Evolutionary conservation across 2,888 invertebrate genomes (phyloP), one percentile per base, ranked within the genome.

Genomic region (Amphipoea oculea): DNA sequence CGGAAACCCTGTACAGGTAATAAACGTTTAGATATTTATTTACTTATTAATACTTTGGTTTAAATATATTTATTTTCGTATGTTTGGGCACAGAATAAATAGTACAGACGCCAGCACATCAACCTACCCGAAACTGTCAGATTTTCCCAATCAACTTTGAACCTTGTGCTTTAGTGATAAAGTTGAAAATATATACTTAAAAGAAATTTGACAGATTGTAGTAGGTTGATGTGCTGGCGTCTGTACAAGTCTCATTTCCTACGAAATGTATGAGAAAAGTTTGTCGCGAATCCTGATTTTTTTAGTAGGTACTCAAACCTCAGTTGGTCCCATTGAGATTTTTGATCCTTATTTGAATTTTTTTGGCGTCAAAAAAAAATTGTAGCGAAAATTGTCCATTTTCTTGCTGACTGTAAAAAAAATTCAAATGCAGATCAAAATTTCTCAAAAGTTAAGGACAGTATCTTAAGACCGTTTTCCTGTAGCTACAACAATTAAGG

Each of bases 1-100:
- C 93, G 99, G 99, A 0, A 98, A 99, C 92, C 98, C 99, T 0
- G 97, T 98, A 20, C 97, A 97, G 88, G 99, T 96, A 85, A 54
- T 2, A 12, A 1, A 45, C 4, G 4, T 17, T n/a, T 20, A 48
- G 1, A 9, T 29, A 29, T 17, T 67, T 4, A 48, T 14, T 4
- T 29, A 29, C 9, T 67, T 4, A 48, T 14, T 4, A 23, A 20
- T 57, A 57, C 54, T 3, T 57, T 7, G 2, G 2, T 9, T 57
- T 57, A 57, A 23, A 23, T 7, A 57, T 23, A 57, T 57, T 20
- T 54, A 54, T 54, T 57, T 57, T 57, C 11, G 3, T 9, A 57
- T 11, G 3, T 57, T 57, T 57, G 57, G 23, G 11, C n/a, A n/a
- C n/a, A n/a, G n/a, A n/a, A n/a, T n/a, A n/a, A n/a, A n/a, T n/a